Evolutionary conservation across 2,888 invertebrate genomes (phyloP).

Genomic region (Spodoptera picta): DNA sequence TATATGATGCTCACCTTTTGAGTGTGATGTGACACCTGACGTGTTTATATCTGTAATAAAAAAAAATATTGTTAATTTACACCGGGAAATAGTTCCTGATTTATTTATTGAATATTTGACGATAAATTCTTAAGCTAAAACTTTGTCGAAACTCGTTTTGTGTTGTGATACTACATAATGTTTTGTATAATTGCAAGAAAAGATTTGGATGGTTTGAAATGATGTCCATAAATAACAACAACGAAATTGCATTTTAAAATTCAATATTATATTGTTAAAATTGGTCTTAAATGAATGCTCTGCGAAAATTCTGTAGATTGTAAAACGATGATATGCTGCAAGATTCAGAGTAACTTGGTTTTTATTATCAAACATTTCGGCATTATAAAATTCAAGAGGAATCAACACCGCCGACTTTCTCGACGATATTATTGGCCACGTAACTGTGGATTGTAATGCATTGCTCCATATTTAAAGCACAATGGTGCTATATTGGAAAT

Average conservation of each 20-base stretch:
- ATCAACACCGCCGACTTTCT: constrained; percentile 61
- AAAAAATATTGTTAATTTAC: constrained; percentile 39
- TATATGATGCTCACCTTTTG: constrained; percentile 58
- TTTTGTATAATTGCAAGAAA: no score
- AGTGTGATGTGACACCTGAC: constrained; percentile 50
- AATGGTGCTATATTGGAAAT: constrained; percentile 10
- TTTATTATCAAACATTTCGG: constrained; percentile 58
- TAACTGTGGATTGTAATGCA: constrained; percentile 49
- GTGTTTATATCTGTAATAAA: constrained; percentile 60
- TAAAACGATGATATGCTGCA: constrained; percentile 47
- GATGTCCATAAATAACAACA: constrained; percentile 9
- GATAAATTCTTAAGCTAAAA: not conserved
- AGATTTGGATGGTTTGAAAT: no score
- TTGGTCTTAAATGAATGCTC: constrained; percentile 35
- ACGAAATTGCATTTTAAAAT: constrained; percentile 16
- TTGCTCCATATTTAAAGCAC: constrained; percentile 53
- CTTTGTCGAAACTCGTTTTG: constrained; percentile 5
- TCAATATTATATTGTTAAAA: constrained; percentile 30
- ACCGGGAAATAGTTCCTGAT: constrained; percentile 17
- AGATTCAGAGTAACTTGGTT: constrained; percentile 58
- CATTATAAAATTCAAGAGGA: constrained; percentile 51
- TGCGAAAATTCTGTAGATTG: constrained; percentile 37
- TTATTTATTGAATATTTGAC: constrained; percentile 6
- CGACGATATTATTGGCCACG: constrained; percentile 55
- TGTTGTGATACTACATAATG: not conserved